A percentile compares a stretch with the other conserved stretches of the same genome.
These are phyloP conservation scores for Pseudoatta argentina DNA, from an alignment of 1,140 invertebrate species.

Conservation along the genomic window DNA sequence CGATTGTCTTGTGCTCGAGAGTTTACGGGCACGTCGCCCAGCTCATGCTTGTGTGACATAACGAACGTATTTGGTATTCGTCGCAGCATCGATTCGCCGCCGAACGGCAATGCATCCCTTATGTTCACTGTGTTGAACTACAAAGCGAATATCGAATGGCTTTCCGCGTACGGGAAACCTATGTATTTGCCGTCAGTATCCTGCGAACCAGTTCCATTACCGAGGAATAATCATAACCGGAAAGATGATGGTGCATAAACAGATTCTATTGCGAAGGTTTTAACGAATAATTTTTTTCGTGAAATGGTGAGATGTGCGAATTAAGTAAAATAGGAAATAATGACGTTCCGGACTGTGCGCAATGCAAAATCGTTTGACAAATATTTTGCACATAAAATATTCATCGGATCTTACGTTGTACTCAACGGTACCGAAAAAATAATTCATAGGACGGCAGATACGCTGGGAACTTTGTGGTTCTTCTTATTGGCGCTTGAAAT, in stretches of 20 bases:
- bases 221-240: not conserved
- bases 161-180: not conserved
- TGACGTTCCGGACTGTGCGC: too few species aligned
- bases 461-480: conserved; percentile 18
- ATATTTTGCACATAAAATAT: conserved; percentile 24
- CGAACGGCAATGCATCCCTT: conserved; percentile 11
- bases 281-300: not conserved
- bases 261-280: not conserved
- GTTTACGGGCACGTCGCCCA: conserved; percentile 22
- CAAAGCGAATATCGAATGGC: conserved; percentile 51
- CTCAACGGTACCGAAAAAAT: conserved; percentile 46
- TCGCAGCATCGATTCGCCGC: conserved; percentile 33
- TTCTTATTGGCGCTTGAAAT: conserved; percentile 58
- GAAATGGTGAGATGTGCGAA: not conserved
- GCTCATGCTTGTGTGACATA: conserved; percentile 63
- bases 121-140: conserved; percentile 22
- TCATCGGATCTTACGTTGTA: not conserved
- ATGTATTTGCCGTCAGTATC: conserved; percentile 26
- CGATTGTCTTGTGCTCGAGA: conserved; percentile 61
- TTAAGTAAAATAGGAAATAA: not conserved
- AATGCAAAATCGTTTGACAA: not conserved
- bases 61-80: conserved; percentile 74
- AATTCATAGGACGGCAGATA: conserved; percentile 52
- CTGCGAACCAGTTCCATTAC: not conserved
- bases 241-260: not conserved